phyloP scores from a whole-genome alignment of 1,140 invertebrate genomes.

The Bombus difficillimus region DNA sequence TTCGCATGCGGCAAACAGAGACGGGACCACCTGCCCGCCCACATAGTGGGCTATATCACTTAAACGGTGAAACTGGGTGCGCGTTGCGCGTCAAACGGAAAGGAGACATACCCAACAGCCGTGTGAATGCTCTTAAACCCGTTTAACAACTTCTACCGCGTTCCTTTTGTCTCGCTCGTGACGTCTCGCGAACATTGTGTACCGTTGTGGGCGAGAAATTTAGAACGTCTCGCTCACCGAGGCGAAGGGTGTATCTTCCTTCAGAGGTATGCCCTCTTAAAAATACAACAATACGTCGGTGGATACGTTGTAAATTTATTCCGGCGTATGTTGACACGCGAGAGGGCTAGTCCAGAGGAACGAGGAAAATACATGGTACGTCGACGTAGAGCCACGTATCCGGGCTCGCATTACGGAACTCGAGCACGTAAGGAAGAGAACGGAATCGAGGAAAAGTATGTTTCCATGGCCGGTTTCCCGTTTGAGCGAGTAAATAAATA shows the following conservation, averaged over 20 bases:
- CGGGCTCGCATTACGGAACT: slow-evolving; percentile 68
- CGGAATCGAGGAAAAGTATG: slow-evolving; percentile 60
- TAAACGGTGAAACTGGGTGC: slow-evolving; percentile 38
- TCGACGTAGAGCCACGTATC: slow-evolving; percentile 11
- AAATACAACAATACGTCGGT: neutral
- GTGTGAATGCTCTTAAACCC: neutral
- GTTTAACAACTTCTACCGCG: slow-evolving; percentile 9
- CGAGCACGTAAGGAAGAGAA: slow-evolving; percentile 72
- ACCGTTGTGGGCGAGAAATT: neutral
- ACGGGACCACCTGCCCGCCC: slow-evolving; percentile 56
- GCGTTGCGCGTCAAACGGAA: neutral
- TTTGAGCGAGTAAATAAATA: slow-evolving; percentile 73
- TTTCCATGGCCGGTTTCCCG: slow-evolving; percentile 65
- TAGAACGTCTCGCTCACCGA: neutral
- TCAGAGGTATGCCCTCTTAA: neutral
- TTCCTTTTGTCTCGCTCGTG: neutral
- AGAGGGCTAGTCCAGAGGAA: neutral
- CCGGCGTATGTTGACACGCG: neutral
- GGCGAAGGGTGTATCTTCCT: too few relatives aligned
- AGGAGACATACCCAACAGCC: neutral
- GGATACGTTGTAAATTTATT: neutral
- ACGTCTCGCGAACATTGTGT: neutral
- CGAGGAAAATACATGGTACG: neutral
- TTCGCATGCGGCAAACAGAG: slow-evolving; percentile 24
- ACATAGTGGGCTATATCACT: slow-evolving; percentile 55